Conservation (phyloP, 2,113 vertebrate species). For the Ciconia boyciana region DNA sequence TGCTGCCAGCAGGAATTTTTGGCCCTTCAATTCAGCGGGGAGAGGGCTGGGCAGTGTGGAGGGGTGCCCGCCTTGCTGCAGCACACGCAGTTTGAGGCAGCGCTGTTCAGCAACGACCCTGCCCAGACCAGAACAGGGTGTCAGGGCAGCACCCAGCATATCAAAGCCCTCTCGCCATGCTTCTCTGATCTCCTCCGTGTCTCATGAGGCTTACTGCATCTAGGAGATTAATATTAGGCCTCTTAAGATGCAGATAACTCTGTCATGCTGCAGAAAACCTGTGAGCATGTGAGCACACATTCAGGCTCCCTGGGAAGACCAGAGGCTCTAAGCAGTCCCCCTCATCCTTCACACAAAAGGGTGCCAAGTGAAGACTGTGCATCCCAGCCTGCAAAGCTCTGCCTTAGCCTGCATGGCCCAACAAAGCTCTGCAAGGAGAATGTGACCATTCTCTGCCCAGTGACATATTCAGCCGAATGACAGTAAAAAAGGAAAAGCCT, state of each 20-base stretch:
- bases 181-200: background rate
- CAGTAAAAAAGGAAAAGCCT: background rate
- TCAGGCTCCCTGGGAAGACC: background rate
- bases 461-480: background rate
- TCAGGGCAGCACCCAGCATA: background rate
- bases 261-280: background rate
- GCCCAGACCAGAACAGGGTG: background rate
- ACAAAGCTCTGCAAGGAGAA: background rate
- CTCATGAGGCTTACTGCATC: background rate
- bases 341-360: background rate
- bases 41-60: background rate
- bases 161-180: background rate
- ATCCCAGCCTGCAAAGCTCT: background rate
- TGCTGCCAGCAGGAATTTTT: background rate
- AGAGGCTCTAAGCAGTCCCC: background rate
- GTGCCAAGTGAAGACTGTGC: background rate
- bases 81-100: background rate
- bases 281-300: background rate
- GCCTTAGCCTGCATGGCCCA: background rate
- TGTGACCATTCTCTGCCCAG: background rate
- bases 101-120: background rate
- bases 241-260: background rate
- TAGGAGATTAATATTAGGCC: background rate
- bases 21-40: background rate
- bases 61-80: background rate